A percentile compares a stretch with the other conserved stretches of the same genome.
Evolutionary conservation across 2,113 vertebrate species (phyloP).

Genomic region (Dissostichus mawsoni): DNA sequence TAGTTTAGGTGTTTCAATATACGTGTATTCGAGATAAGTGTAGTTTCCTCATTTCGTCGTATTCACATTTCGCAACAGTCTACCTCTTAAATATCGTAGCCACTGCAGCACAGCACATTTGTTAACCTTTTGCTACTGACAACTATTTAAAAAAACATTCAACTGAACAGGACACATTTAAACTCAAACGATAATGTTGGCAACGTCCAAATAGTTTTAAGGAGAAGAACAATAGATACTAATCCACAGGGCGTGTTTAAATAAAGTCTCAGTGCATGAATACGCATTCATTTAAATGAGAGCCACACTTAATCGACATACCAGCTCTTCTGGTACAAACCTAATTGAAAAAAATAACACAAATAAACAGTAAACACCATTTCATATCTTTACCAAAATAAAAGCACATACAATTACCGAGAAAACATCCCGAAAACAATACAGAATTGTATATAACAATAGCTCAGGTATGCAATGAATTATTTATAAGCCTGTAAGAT

Average conservation of each 20-base stretch:
- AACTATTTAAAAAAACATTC: neutral
- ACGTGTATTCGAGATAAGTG: too few relatives aligned
- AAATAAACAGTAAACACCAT: neutral
- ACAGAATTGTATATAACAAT: neutral
- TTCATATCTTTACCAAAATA: neutral
- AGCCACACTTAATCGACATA: neutral
- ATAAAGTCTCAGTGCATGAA: neutral
- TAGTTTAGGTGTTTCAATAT: neutral
- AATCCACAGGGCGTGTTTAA: neutral
- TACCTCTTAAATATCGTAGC: neutral
- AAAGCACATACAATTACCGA: conserved; percentile 9
- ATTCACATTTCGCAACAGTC: neutral
- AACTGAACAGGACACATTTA: neutral
- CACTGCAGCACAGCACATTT: neutral
- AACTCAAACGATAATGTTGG: neutral
- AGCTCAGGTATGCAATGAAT: conserved; percentile 20
- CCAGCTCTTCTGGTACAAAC: neutral
- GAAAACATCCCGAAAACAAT: conserved; percentile 1
- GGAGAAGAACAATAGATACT: neutral
- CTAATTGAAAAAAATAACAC: neutral
- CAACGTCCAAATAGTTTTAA: neutral
- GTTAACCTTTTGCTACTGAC: neutral
- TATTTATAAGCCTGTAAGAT: conserved; percentile 19
- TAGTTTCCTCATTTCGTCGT: neutral
- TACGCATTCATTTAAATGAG: neutral